phyloP scores from a whole-genome alignment of 2,888 invertebrate species.

The Apoderus coryli region DNA sequence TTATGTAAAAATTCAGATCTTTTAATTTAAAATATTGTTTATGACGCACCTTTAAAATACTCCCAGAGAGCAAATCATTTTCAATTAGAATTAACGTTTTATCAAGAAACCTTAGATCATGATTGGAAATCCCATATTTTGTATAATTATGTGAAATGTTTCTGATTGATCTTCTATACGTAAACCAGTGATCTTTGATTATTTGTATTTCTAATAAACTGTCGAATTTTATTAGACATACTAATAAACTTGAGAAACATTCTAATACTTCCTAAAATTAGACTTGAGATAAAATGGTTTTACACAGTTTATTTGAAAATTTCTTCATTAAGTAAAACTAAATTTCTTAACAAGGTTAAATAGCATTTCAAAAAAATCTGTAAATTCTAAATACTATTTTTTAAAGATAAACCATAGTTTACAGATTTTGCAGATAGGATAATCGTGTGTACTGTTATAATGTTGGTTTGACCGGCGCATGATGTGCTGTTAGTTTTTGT shows the following conservation, averaged over 20 bases:
- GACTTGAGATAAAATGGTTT: constrained; percentile 11
- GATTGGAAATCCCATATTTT: constrained; percentile 42
- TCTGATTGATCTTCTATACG: constrained; percentile 60
- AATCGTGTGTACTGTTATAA: no score
- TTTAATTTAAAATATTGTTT: constrained; percentile 5
- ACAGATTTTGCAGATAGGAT: no score
- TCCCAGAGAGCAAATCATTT: constrained; percentile 48
- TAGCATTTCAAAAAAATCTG: no score
- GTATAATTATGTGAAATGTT: constrained; percentile 49
- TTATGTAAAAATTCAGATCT: constrained; percentile 18
- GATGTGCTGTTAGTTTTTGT: no score
- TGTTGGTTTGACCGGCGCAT: no score
- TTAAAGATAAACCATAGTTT: no score
- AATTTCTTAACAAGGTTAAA: constrained; percentile 4
- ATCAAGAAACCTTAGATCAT: constrained; percentile 51
- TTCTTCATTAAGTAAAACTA: no score
- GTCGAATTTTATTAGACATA: constrained; percentile 54
- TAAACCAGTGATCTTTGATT: constrained; percentile 55
- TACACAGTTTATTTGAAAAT: no score
- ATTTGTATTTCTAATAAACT: constrained; percentile 42
- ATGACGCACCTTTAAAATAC: constrained; percentile 47
- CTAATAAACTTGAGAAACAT: constrained; percentile 49
- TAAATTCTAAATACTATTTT: no score
- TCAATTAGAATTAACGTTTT: constrained; percentile 58
- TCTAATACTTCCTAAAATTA: constrained; percentile 35